Evolutionary conservation across 2,888 invertebrate genomes (phyloP).

Genomic region (Hypolimnas misippus): DNA sequence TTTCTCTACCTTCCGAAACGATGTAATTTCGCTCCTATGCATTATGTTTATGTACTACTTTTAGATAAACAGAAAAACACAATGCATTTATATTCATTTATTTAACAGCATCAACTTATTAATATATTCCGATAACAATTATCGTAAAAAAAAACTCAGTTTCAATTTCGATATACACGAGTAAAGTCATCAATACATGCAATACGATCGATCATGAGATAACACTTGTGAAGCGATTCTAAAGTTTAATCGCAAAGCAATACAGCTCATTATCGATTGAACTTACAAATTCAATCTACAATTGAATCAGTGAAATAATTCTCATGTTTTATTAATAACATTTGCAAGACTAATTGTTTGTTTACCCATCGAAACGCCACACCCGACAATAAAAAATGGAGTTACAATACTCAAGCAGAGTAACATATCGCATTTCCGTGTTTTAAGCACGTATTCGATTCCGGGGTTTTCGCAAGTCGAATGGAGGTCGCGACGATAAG

Average conservation of each 20-base stretch:
- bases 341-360: constrained; percentile 32
- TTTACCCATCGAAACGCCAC: constrained; percentile 40
- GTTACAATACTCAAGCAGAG: constrained; percentile 43
- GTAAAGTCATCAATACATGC: constrained; percentile 29
- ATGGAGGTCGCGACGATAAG: constrained; percentile 61
- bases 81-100: not conserved
- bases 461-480: constrained; percentile 70
- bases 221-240: constrained; percentile 12
- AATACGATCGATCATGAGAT: constrained; percentile 17
- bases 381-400: constrained; percentile 41
- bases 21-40: not conserved
- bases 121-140: not conserved
- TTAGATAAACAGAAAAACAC: not conserved
- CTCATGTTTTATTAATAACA: constrained; percentile 35
- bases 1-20: not conserved
- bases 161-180: constrained; percentile 15
- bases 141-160: constrained; percentile 7
- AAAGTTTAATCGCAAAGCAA: constrained; percentile 11
- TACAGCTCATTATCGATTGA: constrained; percentile 18
- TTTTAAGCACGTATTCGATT: constrained; percentile 57
- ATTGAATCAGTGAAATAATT: constrained; percentile 33
- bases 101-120: not conserved
- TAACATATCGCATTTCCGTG: constrained; percentile 59
- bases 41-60: not conserved
- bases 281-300: constrained; percentile 14